Evolutionary conservation across 2,797 vertebrate species (phyloP).

Genomic region (Ctenosaura bakeri): DNA sequence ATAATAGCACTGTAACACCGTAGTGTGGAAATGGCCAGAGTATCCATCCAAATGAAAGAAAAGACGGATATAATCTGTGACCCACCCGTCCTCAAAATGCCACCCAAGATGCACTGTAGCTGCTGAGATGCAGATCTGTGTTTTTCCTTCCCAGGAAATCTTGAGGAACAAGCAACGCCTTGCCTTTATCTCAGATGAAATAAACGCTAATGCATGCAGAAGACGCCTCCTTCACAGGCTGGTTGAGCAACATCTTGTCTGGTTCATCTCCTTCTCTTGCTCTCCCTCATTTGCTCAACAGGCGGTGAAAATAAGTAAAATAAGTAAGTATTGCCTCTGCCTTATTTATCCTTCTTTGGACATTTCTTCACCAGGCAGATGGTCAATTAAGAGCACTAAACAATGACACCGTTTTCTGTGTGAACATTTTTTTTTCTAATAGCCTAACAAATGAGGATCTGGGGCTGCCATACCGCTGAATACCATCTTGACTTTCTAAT

Average conservation of each 20-base stretch:
- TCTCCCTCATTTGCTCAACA: conserved; percentile 80
- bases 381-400: conserved; percentile 89
- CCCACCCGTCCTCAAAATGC: conserved; percentile 60
- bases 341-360: conserved; percentile 87
- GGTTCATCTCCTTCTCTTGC: conserved; percentile 75
- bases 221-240: conserved; percentile 76
- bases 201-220: conserved; percentile 74
- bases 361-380: conserved; percentile 87
- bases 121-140: conserved; percentile 73
- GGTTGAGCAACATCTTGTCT: conserved; percentile 79
- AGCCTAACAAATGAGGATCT: conserved; percentile 87
- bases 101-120: conserved; percentile 69
- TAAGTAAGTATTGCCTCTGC: conserved; percentile 81
- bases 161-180: conserved; percentile 66
- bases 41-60: neutral
- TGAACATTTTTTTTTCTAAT: conserved; percentile 87
- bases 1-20: too few species aligned
- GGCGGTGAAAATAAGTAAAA: conserved; percentile 86
- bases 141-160: conserved; percentile 72
- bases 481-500: conserved; percentile 89
- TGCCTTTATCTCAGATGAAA: conserved; percentile 75
- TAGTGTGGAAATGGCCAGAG: too few species aligned
- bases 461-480: conserved; percentile 84
- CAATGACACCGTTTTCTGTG: conserved; percentile 88
- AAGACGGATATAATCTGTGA: neutral